phyloP scores from a whole-genome alignment of 2,797 vertebrate genomes.

The Acrossocheilus wenchowensis region DNA sequence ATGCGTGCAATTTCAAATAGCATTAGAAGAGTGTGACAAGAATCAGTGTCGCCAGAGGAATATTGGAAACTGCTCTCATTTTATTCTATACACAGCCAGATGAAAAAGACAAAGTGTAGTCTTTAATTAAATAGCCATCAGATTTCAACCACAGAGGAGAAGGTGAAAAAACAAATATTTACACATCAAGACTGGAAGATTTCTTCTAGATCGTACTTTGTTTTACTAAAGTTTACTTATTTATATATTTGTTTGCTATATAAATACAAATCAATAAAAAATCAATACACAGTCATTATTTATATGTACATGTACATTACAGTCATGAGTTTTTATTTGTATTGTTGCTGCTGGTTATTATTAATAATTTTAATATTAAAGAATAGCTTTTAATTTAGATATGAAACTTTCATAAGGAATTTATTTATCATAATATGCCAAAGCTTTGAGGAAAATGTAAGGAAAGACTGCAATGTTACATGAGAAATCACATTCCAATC shows the following conservation, averaged over 20 bases:
- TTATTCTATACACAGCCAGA: slow-evolving; percentile 8
- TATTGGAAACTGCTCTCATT: slow-evolving; percentile 4
- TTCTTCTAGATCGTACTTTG: not conserved
- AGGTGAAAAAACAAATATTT: slow-evolving; percentile 11
- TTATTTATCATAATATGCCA: not conserved
- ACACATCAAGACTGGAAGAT: slow-evolving; percentile 9
- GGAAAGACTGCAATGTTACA: not conserved
- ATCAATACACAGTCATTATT: not conserved
- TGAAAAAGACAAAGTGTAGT: not conserved
- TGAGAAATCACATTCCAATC: not conserved
- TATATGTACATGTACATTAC: not conserved
- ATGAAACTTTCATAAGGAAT: not conserved
- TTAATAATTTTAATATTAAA: slow-evolving; percentile 5
- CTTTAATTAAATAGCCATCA: slow-evolving; percentile 23
- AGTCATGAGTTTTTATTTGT: not conserved
- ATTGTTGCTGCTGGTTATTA: not conserved
- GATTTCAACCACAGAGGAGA: slow-evolving; percentile 8
- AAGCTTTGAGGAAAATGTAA: not conserved
- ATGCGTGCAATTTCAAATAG: not conserved
- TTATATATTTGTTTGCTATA: not conserved
- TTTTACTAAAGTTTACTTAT: slow-evolving; percentile 5
- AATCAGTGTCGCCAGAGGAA: not conserved
- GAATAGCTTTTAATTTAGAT: not conserved
- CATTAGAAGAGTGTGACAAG: not conserved
- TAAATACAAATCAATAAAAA: slow-evolving; percentile 13